These are phyloP conservation scores for Cheumatopsyche charites DNA, from an alignment of 1,140 invertebrate genomes.

Conservation along the genomic window DNA sequence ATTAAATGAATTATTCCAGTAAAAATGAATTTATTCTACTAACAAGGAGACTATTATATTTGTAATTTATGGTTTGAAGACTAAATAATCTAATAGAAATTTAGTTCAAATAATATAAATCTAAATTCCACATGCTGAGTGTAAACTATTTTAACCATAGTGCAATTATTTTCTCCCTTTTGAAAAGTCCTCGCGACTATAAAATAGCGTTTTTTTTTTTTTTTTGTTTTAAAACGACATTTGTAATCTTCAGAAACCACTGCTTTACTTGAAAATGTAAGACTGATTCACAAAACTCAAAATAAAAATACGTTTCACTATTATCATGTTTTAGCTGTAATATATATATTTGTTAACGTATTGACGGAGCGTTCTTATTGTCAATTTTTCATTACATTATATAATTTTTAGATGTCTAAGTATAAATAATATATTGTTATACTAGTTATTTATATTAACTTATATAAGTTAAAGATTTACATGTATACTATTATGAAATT, in stretches of 20 bases:
- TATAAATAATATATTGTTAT: constrained; percentile 1
- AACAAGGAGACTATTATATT: no score
- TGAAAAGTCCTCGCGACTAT: no score
- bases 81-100: no score
- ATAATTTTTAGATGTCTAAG: constrained; percentile 11
- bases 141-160: no score
- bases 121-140: no score
- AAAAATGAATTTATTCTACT: no score
- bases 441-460: constrained; percentile 22
- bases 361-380: constrained; percentile 14
- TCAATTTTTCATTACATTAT: constrained; percentile 21
- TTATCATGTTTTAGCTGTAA: constrained; percentile 21
- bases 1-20: no score
- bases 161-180: no score
- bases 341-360: neutral
- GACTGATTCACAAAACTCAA: constrained; percentile 26
- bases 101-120: no score
- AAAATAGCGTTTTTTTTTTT: no score
- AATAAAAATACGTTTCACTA: constrained; percentile 20
- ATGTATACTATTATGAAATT: neutral
- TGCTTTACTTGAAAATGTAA: constrained; percentile 27
- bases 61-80: no score
- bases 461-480: constrained; percentile 9
- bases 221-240: neutral
- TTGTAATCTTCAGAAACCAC: constrained; percentile 16